A percentile compares a stretch with the other conserved stretches of the same genome.
phyloP scores from a whole-genome alignment of 2,888 invertebrate genomes.

The Molorchus minor region DNA sequence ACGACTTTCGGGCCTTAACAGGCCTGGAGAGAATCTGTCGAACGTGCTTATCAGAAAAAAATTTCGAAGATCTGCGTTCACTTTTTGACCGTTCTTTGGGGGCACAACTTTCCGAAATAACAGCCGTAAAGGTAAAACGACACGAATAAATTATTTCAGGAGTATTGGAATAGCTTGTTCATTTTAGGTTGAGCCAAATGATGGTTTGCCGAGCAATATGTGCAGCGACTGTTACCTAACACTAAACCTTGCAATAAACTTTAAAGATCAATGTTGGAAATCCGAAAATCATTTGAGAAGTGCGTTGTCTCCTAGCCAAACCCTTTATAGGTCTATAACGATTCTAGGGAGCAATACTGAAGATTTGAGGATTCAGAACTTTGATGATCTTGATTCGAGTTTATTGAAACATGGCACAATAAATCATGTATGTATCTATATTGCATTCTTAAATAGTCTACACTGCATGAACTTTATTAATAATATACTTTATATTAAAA shows the following conservation, averaged over 20 bases:
- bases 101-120: conserved; percentile 45
- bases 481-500: too few species aligned
- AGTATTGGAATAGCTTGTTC: conserved; percentile 15
- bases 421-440: conserved; percentile 10
- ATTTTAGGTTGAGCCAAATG: conserved; percentile 50
- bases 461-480: too few species aligned
- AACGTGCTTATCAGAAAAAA: conserved; percentile 55
- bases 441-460: too few species aligned
- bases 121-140: conserved; percentile 47
- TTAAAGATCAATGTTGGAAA: conserved; percentile 54
- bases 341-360: conserved; percentile 24
- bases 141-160: background rate
- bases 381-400: conserved; percentile 7
- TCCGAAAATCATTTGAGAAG: conserved; percentile 51
- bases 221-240: conserved; percentile 53
- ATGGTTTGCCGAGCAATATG: conserved; percentile 55
- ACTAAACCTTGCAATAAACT: conserved; percentile 51
- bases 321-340: conserved; percentile 37
- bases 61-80: conserved; percentile 49
- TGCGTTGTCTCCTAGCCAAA: conserved; percentile 27
- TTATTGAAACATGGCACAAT: conserved; percentile 5
- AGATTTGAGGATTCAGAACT: conserved; percentile 21
- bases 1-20: conserved; percentile 35
- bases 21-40: conserved; percentile 55
- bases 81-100: conserved; percentile 51